Evolutionary conservation across 2,797 vertebrate genomes (phyloP), one percentile per base, ranked within the genome.

Genomic region (Pipistrellus kuhlii): DNA sequence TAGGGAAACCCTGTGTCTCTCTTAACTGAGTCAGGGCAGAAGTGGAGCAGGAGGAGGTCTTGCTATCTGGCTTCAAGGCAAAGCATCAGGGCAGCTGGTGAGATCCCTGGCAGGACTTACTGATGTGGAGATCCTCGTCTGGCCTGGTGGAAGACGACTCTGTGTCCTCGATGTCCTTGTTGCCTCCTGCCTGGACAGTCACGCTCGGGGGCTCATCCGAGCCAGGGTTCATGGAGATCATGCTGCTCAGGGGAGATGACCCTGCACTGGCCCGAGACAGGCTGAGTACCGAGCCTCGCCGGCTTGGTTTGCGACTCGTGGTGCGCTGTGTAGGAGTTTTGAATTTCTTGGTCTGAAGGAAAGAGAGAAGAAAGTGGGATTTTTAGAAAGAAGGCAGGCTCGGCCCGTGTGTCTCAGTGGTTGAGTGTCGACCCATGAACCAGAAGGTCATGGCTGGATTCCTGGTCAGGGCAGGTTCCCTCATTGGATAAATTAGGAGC

Each of bases 181-280:
- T 91, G 30, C 91, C 55, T 0, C 96, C 96, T 0, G 76, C 87
- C 53, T 72, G 93, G 35, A 57, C 48, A 8, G 30, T 57, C 5
- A 88, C 64, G 32, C 88, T 90, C 20, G 30, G 18, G 0, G 25
- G 86, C 59, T 98, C 98, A 3, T 98, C 98, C 0, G 98, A 96
- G 75, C 84, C 95, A 0, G 95, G 95, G 14, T 92, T 90, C 90
- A 97, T 41, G 0, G 98, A 98, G 2, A 96, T 51, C 95, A 97
- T 92, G 85, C 98, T 98, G 96, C 97, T 94, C 48, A 83, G 53
- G 0, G 95, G 93, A 3, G 98, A 98, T 1, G 98, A 98, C 1
- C 66, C 85, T 38, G 96, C 93, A 25, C 97, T 98, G 30, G 97
- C 85, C 51, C 97, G 96, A 30, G 97, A 97, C 48, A 96, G 85